Conservation (phyloP, 1,140 invertebrate genomes). For the Trichonephila clavata region DNA sequence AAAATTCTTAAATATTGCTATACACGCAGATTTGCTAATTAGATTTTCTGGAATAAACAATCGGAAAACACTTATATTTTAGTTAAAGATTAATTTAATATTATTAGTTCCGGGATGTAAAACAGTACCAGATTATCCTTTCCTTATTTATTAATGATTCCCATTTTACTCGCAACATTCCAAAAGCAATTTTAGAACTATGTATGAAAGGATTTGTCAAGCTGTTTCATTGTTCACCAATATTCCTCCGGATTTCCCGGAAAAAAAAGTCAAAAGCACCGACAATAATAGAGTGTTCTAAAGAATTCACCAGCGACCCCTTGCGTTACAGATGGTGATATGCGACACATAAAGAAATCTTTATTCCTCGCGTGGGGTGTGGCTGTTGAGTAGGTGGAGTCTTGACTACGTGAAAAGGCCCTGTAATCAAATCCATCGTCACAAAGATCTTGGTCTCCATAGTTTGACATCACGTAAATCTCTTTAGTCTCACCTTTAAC, state of each 20-base stretch:
- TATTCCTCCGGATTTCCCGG: not conserved
- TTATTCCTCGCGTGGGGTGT: conserved; percentile 15
- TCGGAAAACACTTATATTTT: too few relatives aligned
- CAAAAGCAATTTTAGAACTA: not conserved
- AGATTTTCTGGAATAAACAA: too few relatives aligned
- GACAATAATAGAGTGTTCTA: conserved; percentile 11
- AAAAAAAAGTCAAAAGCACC: not conserved
- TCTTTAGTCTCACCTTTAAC: conserved; percentile 1
- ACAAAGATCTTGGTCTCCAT: not conserved
- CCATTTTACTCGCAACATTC: not conserved
- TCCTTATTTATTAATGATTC: not conserved
- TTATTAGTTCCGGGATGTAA: too few relatives aligned
- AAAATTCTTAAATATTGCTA: too few relatives aligned
- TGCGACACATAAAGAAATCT: conserved; percentile 45
- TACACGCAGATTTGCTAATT: too few relatives aligned
- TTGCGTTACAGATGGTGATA: not conserved
- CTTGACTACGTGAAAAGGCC: conserved; percentile 41
- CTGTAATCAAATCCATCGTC: conserved; percentile 42
- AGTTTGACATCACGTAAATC: conserved; percentile 21
- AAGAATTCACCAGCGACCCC: not conserved
- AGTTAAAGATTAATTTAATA: too few relatives aligned
- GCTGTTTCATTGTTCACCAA: not conserved
- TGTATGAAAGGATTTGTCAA: not conserved
- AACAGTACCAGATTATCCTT: not conserved
- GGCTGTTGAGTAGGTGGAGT: conserved; percentile 46